Conservation (phyloP, 2,888 invertebrate species). For the Atethmia centrago region DNA sequence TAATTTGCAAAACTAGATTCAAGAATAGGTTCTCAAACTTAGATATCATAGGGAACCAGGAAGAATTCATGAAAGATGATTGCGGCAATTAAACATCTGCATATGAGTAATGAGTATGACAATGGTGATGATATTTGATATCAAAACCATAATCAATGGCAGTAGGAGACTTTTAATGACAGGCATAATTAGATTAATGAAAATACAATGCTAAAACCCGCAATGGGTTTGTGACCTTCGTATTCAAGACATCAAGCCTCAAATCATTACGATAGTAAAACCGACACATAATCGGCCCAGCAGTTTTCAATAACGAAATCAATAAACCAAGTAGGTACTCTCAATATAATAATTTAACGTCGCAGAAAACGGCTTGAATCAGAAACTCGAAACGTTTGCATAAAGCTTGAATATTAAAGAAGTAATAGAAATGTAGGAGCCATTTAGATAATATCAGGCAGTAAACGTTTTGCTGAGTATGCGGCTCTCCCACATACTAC, state of each 20-base stretch:
- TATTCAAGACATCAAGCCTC: neutral
- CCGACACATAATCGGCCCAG: neutral
- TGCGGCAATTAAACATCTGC: neutral
- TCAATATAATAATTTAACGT: slow-evolving; percentile 22
- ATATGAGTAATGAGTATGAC: neutral
- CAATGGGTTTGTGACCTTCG: neutral
- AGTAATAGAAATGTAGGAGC: slow-evolving; percentile 51
- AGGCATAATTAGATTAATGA: neutral
- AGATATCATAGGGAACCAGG: neutral
- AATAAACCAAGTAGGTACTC: neutral
- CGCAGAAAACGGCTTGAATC: slow-evolving; percentile 12
- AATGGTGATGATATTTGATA: neutral
- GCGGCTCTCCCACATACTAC: slow-evolving; percentile 46
- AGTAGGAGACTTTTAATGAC: neutral
- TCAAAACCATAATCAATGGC: neutral
- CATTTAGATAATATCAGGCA: slow-evolving; percentile 45
- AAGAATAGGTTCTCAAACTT: neutral
- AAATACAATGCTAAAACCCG: neutral
- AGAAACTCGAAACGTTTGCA: slow-evolving; percentile 32
- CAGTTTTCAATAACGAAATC: slow-evolving; percentile 29
- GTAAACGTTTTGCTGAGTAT: slow-evolving; percentile 42
- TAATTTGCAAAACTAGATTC: neutral
- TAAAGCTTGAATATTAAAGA: slow-evolving; percentile 60
- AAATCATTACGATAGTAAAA: slow-evolving; percentile 28
- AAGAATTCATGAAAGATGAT: neutral